Evolutionary conservation across 2,113 vertebrate species (phyloP), one percentile per base, ranked within the genome.

Genomic region (Bucco capensis): DNA sequence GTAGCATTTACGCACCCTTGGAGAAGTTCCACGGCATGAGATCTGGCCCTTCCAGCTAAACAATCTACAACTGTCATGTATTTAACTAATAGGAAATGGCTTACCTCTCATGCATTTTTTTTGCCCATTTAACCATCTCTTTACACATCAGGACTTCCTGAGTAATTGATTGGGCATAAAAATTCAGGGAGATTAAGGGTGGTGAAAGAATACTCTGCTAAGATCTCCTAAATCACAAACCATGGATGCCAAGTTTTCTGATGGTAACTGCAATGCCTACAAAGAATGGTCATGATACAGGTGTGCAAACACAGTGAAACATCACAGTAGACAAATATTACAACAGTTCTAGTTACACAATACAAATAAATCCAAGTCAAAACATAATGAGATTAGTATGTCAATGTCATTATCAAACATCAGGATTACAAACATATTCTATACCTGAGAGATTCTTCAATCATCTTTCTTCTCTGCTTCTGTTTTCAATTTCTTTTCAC

Each of bases 391-490:
- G 38, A 71, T 84, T 10, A 50, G 31, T 14, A 25, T 5, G 13
- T 4, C 49, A 64, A 10, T 16, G 14, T 6, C 57, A n/a, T 19
- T 38, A 70, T 15, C 0, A 0, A 79, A 76, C 2, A 27, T 9
- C 23, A 69, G 10, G 31, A n/a, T 12, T 3, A 49, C 22, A 4
- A 75, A 69, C 40, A 53, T 37, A 19, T 47, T 31, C 60, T 76
- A 5, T 70, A 97, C 96, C 97, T 92, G 30, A 33, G 40, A 31
- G 17, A 22, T 11, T n/a, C 47, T 42, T 98, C 93, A 98, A 83
- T 98, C 97, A 16, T 98, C 97, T 83, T 99, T 99, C 92, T 98
- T 97, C 95, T 97, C 97, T 4, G 37, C 35, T 40, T 83, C 92
- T 73, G 60, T 14, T 89, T 79, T 97, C 82, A 87, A 94, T 19